Percentiles rank a stretch among this genome's conserved stretches.
Conservation (phyloP, 2,888 invertebrate genomes). For the Nymphalis c-album region DNA sequence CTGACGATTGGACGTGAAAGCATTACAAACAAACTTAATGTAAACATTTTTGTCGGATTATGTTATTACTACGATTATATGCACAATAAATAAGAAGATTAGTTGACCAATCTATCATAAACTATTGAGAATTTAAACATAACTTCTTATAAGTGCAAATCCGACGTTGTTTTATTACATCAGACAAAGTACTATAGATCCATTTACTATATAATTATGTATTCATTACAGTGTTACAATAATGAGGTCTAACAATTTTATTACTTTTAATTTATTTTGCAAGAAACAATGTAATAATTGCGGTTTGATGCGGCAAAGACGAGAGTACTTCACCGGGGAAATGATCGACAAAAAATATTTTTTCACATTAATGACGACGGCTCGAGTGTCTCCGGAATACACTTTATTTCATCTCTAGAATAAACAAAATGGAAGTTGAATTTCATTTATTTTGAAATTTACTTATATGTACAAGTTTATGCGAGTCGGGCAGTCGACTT, state of each 20-base stretch:
- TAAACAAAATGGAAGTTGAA: not conserved
- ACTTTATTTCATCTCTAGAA: slow-evolving; percentile 28
- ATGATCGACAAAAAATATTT: slow-evolving; percentile 28
- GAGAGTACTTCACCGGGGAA: slow-evolving; percentile 27
- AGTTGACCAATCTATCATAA: too few species aligned
- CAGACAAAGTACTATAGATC: too few species aligned
- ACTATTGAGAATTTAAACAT: too few species aligned
- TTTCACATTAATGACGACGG: slow-evolving; percentile 28
- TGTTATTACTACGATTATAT: too few species aligned
- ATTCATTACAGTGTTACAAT: too few species aligned
- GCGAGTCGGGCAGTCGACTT: not conserved
- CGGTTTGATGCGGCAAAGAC: slow-evolving; percentile 9
- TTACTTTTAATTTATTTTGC: not conserved
- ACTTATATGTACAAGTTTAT: not conserved
- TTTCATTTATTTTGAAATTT: not conserved
- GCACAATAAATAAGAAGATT: too few species aligned
- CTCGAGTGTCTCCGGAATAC: slow-evolving; percentile 29
- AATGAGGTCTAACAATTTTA: not conserved
- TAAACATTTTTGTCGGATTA: too few species aligned
- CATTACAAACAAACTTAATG: too few species aligned
- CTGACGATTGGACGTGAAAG: too few species aligned
- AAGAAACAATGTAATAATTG: slow-evolving; percentile 12
- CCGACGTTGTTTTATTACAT: too few species aligned
- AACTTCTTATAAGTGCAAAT: too few species aligned
- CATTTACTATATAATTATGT: too few species aligned